Conservation (phyloP, 2,888 invertebrate species). For the Sepiola atlantica region DNA sequence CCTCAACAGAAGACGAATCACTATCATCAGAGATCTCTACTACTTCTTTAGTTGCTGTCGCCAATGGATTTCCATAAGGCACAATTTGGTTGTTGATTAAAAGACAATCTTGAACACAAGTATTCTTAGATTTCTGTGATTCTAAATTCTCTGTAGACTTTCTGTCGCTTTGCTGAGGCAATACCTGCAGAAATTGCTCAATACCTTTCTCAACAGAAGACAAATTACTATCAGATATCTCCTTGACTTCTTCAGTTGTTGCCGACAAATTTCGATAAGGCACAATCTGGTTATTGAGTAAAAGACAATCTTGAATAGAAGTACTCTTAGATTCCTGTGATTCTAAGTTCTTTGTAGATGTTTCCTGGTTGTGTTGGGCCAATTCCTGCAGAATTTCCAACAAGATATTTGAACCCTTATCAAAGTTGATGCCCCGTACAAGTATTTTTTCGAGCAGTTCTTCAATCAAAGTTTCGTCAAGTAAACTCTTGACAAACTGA, state of each 20-base stretch:
- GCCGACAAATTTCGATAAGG: neutral
- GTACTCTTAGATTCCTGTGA: neutral
- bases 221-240: neutral
- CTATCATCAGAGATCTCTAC: neutral
- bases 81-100: neutral
- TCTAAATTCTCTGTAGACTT: neutral
- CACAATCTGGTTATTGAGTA: neutral
- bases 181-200: neutral
- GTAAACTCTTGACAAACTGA: neutral
- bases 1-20: neutral
- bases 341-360: neutral
- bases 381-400: slow-evolving; percentile 33
- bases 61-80: neutral
- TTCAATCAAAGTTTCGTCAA: slow-evolving; percentile 35
- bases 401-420: neutral
- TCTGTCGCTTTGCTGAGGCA: neutral
- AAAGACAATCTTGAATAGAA: neutral
- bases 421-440: neutral
- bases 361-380: neutral
- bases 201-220: neutral
- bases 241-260: neutral
- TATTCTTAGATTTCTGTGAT: neutral
- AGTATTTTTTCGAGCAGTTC: slow-evolving; percentile 6
- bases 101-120: neutral
- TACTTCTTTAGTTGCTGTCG: neutral